Base-by-base conservation (phyloP, 1,140 invertebrate genomes). In the Drosophila bipectinata region DNA sequence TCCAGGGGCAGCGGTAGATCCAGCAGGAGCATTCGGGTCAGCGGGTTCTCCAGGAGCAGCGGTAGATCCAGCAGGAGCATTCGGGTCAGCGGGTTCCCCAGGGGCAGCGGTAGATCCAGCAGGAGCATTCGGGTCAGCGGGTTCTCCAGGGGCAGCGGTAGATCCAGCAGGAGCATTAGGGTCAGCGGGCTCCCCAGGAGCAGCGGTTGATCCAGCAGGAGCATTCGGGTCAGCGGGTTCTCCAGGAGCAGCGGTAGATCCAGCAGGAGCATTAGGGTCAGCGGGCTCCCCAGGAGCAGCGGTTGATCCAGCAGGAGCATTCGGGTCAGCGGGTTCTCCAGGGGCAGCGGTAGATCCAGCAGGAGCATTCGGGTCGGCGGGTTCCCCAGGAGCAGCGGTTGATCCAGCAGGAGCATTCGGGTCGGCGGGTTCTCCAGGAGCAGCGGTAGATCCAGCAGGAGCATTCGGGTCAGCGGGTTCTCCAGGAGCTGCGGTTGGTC, bases 111-210 rank as follows among this genome's bases (percentile, higher is more conserved):
- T 49, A 4, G 45, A 24, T 4, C 28, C 56, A 0, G 39, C 72
- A 1, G 72, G 66, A 1, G 49, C 53, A 7, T 62, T 75, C 1
- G 68, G 73, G 34, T 53, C 63, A 2, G 59, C 24, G 0, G 61
- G 59, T 1, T 60, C 1, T 26, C 14, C 63, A 0, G 26, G 48
- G 10, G 74, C 66, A 1, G 24, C 5, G 49, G 39, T 57, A 0
- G 59, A n/a, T 0, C 12, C 60, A 3, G 34, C 59, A 47, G 74
- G 57, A 3, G 48, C 57, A 1, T 56, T 60, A 0, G 57, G 61
- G 14, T 71, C 62, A 7, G 10, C 34, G 4, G 63, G 63, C 2
- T 32, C 10, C 1, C 28, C 57, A 44, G 58, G 58, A 1, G 57
- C 57, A 8, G 26, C 26, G 9, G 44, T 18, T 0, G 15, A 15